A percentile compares a stretch with the other conserved stretches of the same genome.
Evolutionary conservation across 2,797 vertebrate species (phyloP).

Genomic region (Podarcis siculus): DNA sequence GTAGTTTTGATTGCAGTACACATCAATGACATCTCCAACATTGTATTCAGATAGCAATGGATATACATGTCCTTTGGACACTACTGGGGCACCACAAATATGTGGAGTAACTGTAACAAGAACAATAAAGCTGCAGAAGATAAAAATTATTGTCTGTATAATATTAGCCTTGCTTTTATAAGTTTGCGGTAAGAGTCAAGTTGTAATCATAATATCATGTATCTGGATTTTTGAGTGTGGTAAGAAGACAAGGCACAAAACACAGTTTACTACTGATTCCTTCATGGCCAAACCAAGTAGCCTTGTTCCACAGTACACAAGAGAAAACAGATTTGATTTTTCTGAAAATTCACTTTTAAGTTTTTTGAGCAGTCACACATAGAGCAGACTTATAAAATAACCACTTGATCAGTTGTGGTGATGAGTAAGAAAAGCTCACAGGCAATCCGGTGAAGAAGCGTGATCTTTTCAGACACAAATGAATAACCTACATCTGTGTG

Average conservation of each 20-base stretch:
- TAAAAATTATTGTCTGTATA: neutral
- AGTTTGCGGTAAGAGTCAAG: neutral
- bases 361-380: too few species aligned
- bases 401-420: too few species aligned
- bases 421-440: too few species aligned
- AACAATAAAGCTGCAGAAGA: neutral
- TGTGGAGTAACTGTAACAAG: neutral
- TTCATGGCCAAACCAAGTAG: neutral
- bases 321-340: too few species aligned
- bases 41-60: fast-evolving
- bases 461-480: too few species aligned
- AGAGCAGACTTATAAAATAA: too few species aligned
- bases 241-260: neutral
- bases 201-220: neutral
- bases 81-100: neutral
- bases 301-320: too few species aligned
- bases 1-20: conserved; percentile 15
- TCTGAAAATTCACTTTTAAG: too few species aligned
- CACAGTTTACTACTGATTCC: neutral
- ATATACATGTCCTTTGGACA: neutral
- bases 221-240: neutral
- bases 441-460: too few species aligned
- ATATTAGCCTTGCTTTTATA: neutral
- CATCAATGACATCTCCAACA: neutral
- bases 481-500: too few species aligned